A percentile compares a stretch with the other conserved stretches of the same genome.
These are phyloP conservation scores for Choloepus hoffmanni DNA, from an alignment of 2,113 vertebrate genomes.

Conservation along the genomic window DNA sequence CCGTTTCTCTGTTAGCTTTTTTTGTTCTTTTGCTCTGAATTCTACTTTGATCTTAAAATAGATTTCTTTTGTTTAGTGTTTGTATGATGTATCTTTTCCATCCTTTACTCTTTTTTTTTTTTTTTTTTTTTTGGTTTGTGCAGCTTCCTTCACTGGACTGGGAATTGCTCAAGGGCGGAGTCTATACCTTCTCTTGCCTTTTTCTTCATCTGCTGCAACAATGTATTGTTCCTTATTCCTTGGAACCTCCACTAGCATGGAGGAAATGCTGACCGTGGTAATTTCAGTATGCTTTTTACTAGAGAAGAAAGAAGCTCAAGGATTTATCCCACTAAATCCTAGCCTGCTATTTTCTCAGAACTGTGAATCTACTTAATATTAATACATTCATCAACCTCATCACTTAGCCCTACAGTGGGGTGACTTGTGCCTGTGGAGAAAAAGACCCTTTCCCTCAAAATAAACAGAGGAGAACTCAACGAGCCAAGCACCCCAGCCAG, in stretches of 20 bases:
- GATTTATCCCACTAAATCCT: background rate
- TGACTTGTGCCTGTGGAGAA: slow-evolving; percentile 47
- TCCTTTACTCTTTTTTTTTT: no score
- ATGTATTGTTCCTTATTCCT: background rate
- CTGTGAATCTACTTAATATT: slow-evolving; percentile 39
- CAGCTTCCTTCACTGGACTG: background rate
- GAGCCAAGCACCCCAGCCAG: background rate
- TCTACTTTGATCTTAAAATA: no score
- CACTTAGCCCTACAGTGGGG: slow-evolving; percentile 19
- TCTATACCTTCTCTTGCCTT: background rate
- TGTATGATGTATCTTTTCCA: no score
- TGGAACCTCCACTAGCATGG: background rate
- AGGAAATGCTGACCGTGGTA: background rate
- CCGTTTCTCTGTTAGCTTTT: no score
- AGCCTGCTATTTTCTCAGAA: background rate
- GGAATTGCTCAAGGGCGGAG: background rate
- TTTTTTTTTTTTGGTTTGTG: background rate
- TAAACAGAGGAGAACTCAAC: slow-evolving; percentile 52
- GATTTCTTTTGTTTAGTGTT: no score
- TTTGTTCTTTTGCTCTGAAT: no score
- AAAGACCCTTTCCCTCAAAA: slow-evolving; percentile 55
- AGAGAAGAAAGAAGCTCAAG: background rate
- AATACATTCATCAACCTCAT: slow-evolving; percentile 41
- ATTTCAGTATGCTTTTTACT: background rate
- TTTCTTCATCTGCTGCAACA: background rate